These are phyloP conservation scores for Pipistrellus pipistrellus DNA, from an alignment of 2,797 vertebrate species.

Conservation along the genomic window DNA sequence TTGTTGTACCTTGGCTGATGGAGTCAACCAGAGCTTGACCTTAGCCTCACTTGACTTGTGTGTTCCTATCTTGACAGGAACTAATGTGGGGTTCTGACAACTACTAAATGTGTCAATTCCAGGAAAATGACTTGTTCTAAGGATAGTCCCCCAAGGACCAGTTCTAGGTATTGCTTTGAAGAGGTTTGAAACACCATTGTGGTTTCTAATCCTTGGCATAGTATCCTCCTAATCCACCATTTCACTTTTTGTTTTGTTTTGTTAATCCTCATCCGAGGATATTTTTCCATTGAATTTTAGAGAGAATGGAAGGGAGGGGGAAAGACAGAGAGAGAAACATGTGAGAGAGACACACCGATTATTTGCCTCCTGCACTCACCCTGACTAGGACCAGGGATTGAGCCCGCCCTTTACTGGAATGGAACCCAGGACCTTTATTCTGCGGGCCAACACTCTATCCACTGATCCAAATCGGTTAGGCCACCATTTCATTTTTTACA, in stretches of 20 bases:
- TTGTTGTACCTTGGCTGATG: conserved; percentile 6
- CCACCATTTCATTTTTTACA: not conserved
- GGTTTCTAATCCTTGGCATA: conserved; percentile 26
- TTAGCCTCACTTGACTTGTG: conserved; percentile 30
- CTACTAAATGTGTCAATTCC: not conserved
- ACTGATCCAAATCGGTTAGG: too few relatives aligned
- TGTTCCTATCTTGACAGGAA: not conserved
- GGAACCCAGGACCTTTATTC: too few relatives aligned
- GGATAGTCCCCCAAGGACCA: not conserved
- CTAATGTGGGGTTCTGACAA: not conserved
- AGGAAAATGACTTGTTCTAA: too few relatives aligned
- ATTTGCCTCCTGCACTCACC: too few relatives aligned
- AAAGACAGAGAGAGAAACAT: too few relatives aligned
- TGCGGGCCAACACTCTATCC: too few relatives aligned
- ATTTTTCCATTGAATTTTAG: too few relatives aligned
- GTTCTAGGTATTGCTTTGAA: not conserved
- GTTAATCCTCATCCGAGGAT: too few relatives aligned
- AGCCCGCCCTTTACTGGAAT: too few relatives aligned
- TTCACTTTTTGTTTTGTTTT: not conserved
- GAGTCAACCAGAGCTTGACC: conserved; percentile 3
- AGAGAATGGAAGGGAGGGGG: too few relatives aligned
- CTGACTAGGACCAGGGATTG: too few relatives aligned
- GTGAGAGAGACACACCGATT: too few relatives aligned
- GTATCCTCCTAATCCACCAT: not conserved
- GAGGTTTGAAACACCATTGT: not conserved